Evolutionary conservation across 2,797 vertebrate genomes (phyloP).

Genomic region (Pseudochaenichthys georgianus): DNA sequence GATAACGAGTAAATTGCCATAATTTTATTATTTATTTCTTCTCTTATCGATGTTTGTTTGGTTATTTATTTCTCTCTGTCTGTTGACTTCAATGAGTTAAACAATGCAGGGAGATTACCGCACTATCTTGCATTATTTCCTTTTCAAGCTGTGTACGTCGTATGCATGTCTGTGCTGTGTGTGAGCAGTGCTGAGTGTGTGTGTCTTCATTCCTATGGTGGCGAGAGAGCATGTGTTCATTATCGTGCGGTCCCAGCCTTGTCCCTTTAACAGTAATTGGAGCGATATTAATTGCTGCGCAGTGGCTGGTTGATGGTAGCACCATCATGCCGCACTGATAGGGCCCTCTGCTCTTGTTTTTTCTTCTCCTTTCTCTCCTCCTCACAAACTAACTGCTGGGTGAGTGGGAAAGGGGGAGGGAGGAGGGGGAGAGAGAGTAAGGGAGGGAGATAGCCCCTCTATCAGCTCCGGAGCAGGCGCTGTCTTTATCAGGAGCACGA

Average conservation of each 20-base stretch:
- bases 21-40: conserved; percentile 79
- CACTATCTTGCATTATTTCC: conserved; percentile 75
- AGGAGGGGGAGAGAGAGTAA: conserved; percentile 55
- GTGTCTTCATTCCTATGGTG: conserved; percentile 80
- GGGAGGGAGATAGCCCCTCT: conserved; percentile 89
- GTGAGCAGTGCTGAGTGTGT: background rate
- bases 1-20: conserved; percentile 79
- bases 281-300: conserved; percentile 91
- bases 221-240: conserved; percentile 89
- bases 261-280: conserved; percentile 91
- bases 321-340: conserved; percentile 89
- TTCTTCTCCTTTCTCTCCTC: conserved; percentile 50
- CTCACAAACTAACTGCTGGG: conserved; percentile 87
- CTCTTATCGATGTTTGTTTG: conserved; percentile 76
- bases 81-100: conserved; percentile 82
- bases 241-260: conserved; percentile 88
- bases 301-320: conserved; percentile 89
- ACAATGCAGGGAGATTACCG: conserved; percentile 79
- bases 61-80: conserved; percentile 78
- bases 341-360: conserved; percentile 59
- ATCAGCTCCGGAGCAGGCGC: conserved; percentile 93
- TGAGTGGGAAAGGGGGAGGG: conserved; percentile 65
- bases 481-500: conserved; percentile 93
- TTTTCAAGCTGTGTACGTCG: conserved; percentile 77
- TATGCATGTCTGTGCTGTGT: conserved; percentile 49